Evolutionary conservation across 2,888 invertebrate species (phyloP).

Genomic region (Magallana nippona): DNA sequence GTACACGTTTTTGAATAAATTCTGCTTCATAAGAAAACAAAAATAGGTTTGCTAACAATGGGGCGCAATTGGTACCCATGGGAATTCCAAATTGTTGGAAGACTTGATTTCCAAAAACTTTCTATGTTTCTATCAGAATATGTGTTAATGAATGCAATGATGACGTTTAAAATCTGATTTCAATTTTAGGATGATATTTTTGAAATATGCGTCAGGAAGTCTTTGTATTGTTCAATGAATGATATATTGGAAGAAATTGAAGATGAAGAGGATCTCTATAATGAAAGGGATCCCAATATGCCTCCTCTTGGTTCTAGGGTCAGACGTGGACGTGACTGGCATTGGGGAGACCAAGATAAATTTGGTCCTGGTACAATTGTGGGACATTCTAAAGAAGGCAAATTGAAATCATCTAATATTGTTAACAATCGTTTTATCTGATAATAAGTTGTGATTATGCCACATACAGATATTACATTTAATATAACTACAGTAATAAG

Average conservation of each 20-base stretch:
- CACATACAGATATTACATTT: no score
- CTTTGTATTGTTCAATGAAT: neutral
- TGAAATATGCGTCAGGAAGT: neutral
- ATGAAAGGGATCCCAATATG: constrained; percentile 60
- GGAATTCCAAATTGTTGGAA: no score
- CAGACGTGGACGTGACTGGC: neutral
- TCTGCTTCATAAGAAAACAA: no score
- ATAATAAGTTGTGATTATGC: no score
- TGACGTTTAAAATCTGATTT: neutral
- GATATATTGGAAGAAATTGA: neutral
- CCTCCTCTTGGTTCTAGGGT: constrained; percentile 42
- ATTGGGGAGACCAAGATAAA: neutral
- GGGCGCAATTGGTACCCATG: no score
- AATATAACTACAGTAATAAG: no score
- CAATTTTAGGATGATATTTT: neutral
- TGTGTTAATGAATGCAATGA: neutral
- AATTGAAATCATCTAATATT: neutral
- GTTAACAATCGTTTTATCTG: no score
- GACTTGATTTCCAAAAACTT: no score
- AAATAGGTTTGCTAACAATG: no score
- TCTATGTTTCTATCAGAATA: no score
- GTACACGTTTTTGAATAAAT: no score
- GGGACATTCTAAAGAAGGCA: neutral
- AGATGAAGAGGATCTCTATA: constrained; percentile 53
- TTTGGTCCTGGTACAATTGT: neutral